These are phyloP conservation scores for Serilophus lunatus DNA, from an alignment of 2,113 vertebrate genomes.

Conservation along the genomic window DNA sequence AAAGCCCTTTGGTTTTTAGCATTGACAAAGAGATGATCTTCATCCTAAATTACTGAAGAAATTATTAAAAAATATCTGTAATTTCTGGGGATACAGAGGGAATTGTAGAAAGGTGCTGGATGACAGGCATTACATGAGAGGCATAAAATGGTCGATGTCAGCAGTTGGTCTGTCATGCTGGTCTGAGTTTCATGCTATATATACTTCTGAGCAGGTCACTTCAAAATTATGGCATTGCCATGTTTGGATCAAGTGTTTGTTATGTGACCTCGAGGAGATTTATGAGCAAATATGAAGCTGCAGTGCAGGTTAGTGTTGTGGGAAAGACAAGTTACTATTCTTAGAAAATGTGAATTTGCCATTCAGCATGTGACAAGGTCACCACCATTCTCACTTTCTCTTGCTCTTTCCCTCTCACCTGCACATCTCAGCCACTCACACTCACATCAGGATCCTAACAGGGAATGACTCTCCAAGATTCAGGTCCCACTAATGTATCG, in stretches of 20 bases:
- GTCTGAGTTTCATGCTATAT: background rate
- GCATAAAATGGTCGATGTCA: background rate
- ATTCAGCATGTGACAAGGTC: background rate
- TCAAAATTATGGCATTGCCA: background rate
- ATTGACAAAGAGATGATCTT: background rate
- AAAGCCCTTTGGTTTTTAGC: background rate
- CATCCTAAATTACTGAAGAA: background rate
- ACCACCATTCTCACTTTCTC: background rate
- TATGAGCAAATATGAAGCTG: background rate
- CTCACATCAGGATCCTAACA: background rate
- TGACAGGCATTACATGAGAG: background rate
- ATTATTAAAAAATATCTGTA: background rate
- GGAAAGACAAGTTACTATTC: background rate
- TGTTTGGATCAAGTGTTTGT: background rate
- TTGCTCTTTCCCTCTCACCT: background rate
- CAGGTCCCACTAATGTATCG: background rate
- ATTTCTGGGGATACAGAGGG: background rate
- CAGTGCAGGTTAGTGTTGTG: background rate
- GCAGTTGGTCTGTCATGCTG: background rate
- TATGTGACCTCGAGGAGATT: background rate
- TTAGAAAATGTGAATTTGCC: background rate
- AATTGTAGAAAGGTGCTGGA: background rate
- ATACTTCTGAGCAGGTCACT: background rate
- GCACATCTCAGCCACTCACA: background rate
- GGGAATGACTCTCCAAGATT: background rate